Base-by-base conservation (phyloP, 1,140 invertebrate species). In the Nylanderia fulva region DNA sequence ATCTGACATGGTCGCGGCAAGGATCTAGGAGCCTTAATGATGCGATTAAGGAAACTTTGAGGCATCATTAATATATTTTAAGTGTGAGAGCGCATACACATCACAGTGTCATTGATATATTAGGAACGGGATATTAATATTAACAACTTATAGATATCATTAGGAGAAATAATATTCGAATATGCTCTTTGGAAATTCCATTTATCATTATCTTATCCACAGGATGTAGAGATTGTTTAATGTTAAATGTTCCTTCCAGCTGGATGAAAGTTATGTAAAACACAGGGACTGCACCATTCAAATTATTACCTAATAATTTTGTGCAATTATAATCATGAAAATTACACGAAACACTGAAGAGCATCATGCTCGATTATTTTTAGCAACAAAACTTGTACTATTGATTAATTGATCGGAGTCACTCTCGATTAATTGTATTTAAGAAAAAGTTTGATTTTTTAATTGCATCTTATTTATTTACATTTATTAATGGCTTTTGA, bases 231-330 rank as follows among this genome's bases (percentile, higher is more conserved):
- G 45, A 24, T 6, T 54, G n/a, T 36, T 33, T 60, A 75, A 61
- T 61, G 2, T 75, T 54, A 45, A 77, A 79, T 56, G 76, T 48
- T 18, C 68, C 63, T 68, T 79, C 61, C 76, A 21, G 21, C 21
- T 9, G 21, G 21, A 79, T 27, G 18, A 21, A 54, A 39, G 8
- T 56, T 52, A n/a, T n/a, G n/a, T n/a, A 27, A 76, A 79, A 79
- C 18, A 36, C 21, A n/a, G n/a, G 33, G 8, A 1, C 6, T 56
- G 7, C 0, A 18, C 6, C 3, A 61, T 61, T 42, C 24, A 63
- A 4, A 39, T 68, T 79, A 68, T 6, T 79, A 21, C 18, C 18
- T 18, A n/a, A 54, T 36, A 64, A n/a, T n/a, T 68, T 18, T 52
- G 13, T 77, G 42, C 4, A 1, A 18, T 48, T 74, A 15, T 7